Percentiles rank a stretch among this genome's conserved stretches.
Evolutionary conservation across 2,113 vertebrate genomes (phyloP).

Genomic region (Apistogramma diplotaenia): DNA sequence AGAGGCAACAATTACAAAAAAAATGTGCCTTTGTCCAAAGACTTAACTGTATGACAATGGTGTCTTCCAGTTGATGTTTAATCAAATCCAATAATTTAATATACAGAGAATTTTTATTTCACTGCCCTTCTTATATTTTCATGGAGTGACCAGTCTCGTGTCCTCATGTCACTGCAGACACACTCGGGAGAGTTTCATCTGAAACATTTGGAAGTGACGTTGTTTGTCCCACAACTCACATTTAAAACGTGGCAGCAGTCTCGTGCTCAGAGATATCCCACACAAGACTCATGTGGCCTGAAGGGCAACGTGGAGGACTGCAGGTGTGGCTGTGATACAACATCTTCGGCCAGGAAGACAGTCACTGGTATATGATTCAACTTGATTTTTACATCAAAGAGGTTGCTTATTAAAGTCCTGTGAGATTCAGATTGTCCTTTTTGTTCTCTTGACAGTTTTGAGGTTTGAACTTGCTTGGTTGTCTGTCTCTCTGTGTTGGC

Average conservation of each 20-base stretch:
- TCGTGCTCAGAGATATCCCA: slow-evolving; percentile 29
- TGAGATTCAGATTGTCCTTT: background rate
- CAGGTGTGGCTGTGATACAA: slow-evolving; percentile 39
- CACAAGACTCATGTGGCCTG: slow-evolving; percentile 46
- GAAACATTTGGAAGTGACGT: background rate
- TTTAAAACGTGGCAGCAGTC: slow-evolving; percentile 36
- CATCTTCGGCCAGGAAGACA: slow-evolving; percentile 26
- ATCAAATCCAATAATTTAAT: no score
- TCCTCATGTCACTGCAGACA: background rate
- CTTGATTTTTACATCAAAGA: background rate
- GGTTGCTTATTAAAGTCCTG: background rate
- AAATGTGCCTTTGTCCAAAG: background rate
- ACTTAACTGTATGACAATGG: no score
- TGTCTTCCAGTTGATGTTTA: no score
- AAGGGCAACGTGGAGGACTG: slow-evolving; percentile 47
- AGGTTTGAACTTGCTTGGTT: background rate
- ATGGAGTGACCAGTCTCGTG: background rate
- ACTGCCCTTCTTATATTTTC: background rate
- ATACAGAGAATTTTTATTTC: background rate
- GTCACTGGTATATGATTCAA: background rate
- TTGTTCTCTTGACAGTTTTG: background rate
- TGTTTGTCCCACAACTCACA: slow-evolving; percentile 26
- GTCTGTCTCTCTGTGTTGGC: no score
- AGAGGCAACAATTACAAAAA: background rate
- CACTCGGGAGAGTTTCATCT: background rate